Evolutionary conservation across 2,888 invertebrate genomes (phyloP).

Genomic region (Caenorhabditis sp.): DNA sequence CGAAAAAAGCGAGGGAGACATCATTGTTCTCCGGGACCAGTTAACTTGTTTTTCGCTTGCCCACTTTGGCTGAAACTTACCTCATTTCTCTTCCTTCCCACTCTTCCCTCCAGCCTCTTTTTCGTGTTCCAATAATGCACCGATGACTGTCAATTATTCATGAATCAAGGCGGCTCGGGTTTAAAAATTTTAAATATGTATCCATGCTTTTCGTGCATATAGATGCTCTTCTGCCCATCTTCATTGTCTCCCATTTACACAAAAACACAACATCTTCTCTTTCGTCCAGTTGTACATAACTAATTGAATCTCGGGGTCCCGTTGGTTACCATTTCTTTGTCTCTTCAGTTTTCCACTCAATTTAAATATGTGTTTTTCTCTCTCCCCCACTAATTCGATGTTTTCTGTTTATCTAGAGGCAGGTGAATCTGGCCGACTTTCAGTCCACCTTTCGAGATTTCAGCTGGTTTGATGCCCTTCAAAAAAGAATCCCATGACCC

Average conservation of each 20-base stretch:
- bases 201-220: slow-evolving; percentile 12
- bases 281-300: slow-evolving; percentile 30
- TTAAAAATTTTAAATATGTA: slow-evolving; percentile 22
- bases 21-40: background rate
- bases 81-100: slow-evolving; percentile 33
- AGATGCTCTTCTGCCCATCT: background rate
- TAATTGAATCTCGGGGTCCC: slow-evolving; percentile 39
- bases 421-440: slow-evolving; percentile 31
- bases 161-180: slow-evolving; percentile 14
- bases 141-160: slow-evolving; percentile 44
- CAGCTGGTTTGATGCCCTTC: slow-evolving; percentile 14
- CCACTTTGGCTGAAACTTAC: slow-evolving; percentile 44
- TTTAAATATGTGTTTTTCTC: slow-evolving; percentile 15
- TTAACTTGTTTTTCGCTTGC: slow-evolving; percentile 30
- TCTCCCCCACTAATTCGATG: slow-evolving; percentile 35
- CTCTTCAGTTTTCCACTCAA: slow-evolving; percentile 29
- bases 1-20: slow-evolving; percentile 31
- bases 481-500: slow-evolving; percentile 30
- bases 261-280: background rate
- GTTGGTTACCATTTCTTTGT: slow-evolving; percentile 38
- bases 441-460: slow-evolving; percentile 20
- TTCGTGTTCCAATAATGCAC: slow-evolving; percentile 35
- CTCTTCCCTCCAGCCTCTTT: background rate
- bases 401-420: slow-evolving; percentile 32
- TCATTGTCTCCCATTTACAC: slow-evolving; percentile 2